Evolutionary conservation across 1,140 invertebrate genomes (phyloP).

Genomic region (Drosophila parabipectinata): DNA sequence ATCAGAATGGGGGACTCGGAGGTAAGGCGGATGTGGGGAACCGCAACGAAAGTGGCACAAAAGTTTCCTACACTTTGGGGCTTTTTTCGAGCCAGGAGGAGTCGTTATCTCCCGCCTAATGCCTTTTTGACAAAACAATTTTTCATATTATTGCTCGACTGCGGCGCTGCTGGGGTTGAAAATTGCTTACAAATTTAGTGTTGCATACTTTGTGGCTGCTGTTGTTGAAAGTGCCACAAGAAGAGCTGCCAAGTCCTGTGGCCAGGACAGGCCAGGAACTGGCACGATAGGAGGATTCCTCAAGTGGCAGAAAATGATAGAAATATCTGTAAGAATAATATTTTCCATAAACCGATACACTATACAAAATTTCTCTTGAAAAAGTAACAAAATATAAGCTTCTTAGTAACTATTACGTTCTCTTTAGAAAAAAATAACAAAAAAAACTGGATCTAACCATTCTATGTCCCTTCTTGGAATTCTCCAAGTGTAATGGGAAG

Average conservation of each 20-base stretch:
- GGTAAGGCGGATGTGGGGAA: constrained; percentile 8
- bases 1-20: constrained; percentile 2
- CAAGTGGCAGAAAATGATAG: constrained; percentile 25
- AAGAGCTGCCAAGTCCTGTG: constrained; percentile 33
- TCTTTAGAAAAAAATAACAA: too few relatives aligned
- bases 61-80: constrained; percentile 71
- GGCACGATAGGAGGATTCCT: constrained; percentile 27
- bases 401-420: too few relatives aligned
- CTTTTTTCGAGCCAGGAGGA: constrained; percentile 11
- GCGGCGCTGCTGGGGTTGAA: constrained; percentile 46
- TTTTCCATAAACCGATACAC: not conserved
- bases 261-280: constrained; percentile 28
- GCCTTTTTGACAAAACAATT: constrained; percentile 77
- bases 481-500: constrained; percentile 11
- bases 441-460: too few relatives aligned
- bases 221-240: constrained; percentile 48
- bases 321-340: constrained; percentile 19
- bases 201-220: constrained; percentile 35
- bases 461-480: not conserved
- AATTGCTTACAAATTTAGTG: constrained; percentile 77
- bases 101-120: constrained; percentile 71
- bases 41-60: constrained; percentile 77
- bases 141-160: constrained; percentile 73
- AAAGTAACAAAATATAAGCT: too few relatives aligned
- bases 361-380: not conserved